Evolutionary conservation across 2,113 vertebrate genomes (phyloP).

Genomic region (Periophthalmus modestus): DNA sequence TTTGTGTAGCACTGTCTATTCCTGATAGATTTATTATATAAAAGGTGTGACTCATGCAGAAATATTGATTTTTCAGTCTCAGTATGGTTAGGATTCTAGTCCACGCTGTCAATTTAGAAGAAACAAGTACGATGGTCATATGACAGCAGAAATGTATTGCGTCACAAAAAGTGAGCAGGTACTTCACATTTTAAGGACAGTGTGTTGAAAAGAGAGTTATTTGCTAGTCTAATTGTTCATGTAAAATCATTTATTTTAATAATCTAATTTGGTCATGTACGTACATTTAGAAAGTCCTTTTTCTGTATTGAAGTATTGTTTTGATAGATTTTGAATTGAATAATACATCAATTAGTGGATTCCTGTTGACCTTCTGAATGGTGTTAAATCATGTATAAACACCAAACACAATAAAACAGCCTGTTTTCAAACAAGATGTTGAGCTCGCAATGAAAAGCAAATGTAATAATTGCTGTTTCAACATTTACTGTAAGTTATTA

Average conservation of each 20-base stretch:
- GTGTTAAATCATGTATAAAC: neutral
- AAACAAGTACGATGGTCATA: neutral
- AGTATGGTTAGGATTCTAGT: neutral
- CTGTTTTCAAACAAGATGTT: neutral
- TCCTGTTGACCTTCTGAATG: neutral
- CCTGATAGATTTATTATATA: constrained; percentile 9
- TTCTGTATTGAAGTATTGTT: neutral
- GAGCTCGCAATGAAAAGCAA: neutral
- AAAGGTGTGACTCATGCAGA: constrained; percentile 6
- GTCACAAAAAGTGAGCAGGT: neutral
- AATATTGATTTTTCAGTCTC: constrained; percentile 8
- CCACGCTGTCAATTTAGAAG: neutral
- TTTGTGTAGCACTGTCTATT: constrained; percentile 5
- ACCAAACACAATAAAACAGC: neutral
- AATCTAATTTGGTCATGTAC: neutral
- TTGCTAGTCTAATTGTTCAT: neutral
- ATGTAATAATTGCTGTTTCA: neutral
- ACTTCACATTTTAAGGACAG: neutral
- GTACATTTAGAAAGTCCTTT: neutral
- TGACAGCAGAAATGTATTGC: neutral
- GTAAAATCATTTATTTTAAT: neutral
- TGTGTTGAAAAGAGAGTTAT: neutral
- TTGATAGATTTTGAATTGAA: neutral
- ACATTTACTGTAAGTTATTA: neutral
- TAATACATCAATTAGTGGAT: neutral